A percentile compares a stretch with the other conserved stretches of the same genome.
phyloP scores from a whole-genome alignment of 2,113 vertebrate genomes.

The Elephantulus edwardii region DNA sequence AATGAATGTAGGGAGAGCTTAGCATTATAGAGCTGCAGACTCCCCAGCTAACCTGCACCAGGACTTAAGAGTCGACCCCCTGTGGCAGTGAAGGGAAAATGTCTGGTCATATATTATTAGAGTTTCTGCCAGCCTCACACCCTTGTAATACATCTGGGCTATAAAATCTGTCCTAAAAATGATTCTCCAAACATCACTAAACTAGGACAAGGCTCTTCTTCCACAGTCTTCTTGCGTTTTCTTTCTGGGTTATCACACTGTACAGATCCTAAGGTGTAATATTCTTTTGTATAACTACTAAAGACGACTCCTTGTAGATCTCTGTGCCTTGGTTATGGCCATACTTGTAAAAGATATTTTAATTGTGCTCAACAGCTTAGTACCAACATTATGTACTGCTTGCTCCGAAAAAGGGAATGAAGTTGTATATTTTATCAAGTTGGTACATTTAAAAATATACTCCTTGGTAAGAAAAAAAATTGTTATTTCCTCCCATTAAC shows the following conservation, averaged over 20 bases:
- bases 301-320: conserved; percentile 98
- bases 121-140: conserved; percentile 88
- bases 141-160: conserved; percentile 80
- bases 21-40: conserved; percentile 89
- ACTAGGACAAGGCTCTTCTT: conserved; percentile 82
- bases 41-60: conserved; percentile 79
- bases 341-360: conserved; percentile 95
- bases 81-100: conserved; percentile 81
- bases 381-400: conserved; percentile 91
- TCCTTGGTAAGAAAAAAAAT: conserved; percentile 90
- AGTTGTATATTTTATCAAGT: conserved; percentile 91
- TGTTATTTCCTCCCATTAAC: conserved; percentile 88
- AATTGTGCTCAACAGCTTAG: conserved; percentile 96
- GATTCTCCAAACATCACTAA: conserved; percentile 85
- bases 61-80: conserved; percentile 80
- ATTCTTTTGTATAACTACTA: conserved; percentile 99
- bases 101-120: conserved; percentile 78
- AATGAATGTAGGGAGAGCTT: conserved; percentile 92
- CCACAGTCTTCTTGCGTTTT: conserved; percentile 85
- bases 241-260: conserved; percentile 95
- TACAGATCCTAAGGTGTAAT: conserved; percentile 98
- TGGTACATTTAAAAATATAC: conserved; percentile 88
- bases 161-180: conserved; percentile 85
- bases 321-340: conserved; percentile 98
- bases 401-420: conserved; percentile 89